Evolutionary conservation across 2,888 invertebrate species (phyloP), one percentile per base, ranked within the genome.

Genomic region (Lasioglossum villosulum): DNA sequence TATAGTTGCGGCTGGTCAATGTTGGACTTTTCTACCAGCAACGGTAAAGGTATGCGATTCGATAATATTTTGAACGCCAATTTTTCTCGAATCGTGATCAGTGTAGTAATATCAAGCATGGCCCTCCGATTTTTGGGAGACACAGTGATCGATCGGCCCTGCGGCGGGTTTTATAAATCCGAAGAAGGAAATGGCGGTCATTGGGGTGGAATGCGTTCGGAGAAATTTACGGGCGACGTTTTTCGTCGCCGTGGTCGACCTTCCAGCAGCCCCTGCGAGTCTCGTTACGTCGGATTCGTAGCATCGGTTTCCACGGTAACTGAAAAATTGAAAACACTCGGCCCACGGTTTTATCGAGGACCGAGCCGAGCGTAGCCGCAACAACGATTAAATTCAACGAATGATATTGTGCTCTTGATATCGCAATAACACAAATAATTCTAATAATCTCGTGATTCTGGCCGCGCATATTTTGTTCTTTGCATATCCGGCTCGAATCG

Each of bases 401-500:
- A 74, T 79, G 66, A 79, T 45, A 79, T 48, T 63, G 73, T 8
- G 23, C 73, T 37, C 19, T 23, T n/a, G 68, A 42, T 59, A 27
- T 73, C 68, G 30, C 37, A 66, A 76, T 82, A 73, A 73, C 73
- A 48, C 66, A 48, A 83, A 83, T 74, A 74, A 83, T 77, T 78
- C 77, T 75, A 83, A 84, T 83, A 84, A 84, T 71, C 74, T 74
- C 68, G 42, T 70, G 77, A 74, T 74, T 30, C 48, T 59, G 23
- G 2, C 1, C 68, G 76, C 34, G 45, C 37, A 27, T 77, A 68
- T 77, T 68, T 68, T 68, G 34, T 37, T 37, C 48, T 77, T 77
- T 52, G 45, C 76, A 27, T 16, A 37, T 23, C 16, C 39, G 48
- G 23, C n/a, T 30, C 37, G 45, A 68, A 76, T 48, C 39, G 77